A percentile compares a stretch with the other conserved stretches of the same genome.
phyloP scores from a whole-genome alignment of 2,797 vertebrate species.

The Sebastes hubbsi region DNA sequence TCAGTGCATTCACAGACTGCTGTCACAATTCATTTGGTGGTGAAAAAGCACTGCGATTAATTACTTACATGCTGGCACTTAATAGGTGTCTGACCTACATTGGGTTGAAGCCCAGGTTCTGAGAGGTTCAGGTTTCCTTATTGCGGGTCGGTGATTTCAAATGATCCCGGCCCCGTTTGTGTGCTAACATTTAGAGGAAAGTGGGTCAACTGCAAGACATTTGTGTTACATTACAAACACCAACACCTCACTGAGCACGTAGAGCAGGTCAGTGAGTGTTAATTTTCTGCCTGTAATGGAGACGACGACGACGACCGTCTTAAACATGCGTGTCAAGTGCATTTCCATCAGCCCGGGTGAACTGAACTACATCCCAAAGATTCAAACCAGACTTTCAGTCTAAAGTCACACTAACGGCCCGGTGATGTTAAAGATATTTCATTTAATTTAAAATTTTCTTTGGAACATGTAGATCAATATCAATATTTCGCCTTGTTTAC shows the following conservation, averaged over 20 bases:
- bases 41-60: not conserved
- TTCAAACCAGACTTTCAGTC: not conserved
- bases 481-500: too few relatives aligned
- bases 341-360: not conserved
- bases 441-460: too few relatives aligned
- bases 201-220: constrained; percentile 33
- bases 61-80: not conserved
- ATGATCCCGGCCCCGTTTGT: constrained; percentile 6
- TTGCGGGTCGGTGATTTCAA: constrained; percentile 9
- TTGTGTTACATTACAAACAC: constrained; percentile 50
- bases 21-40: not conserved
- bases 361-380: not conserved
- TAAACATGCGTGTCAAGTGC: not conserved
- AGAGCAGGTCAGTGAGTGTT: not conserved
- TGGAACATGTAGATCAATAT: too few relatives aligned
- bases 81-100: constrained; percentile 13
- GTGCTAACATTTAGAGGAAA: constrained; percentile 41
- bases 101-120: not conserved
- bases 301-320: not conserved
- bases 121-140: constrained; percentile 28
- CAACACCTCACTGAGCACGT: not conserved
- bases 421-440: not conserved
- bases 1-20: not conserved
- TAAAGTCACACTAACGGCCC: too few relatives aligned
- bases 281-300: not conserved